A percentile compares a stretch with the other conserved stretches of the same genome.
phyloP scores from a whole-genome alignment of 2,888 invertebrate species.

The Microchrysa polita region DNA sequence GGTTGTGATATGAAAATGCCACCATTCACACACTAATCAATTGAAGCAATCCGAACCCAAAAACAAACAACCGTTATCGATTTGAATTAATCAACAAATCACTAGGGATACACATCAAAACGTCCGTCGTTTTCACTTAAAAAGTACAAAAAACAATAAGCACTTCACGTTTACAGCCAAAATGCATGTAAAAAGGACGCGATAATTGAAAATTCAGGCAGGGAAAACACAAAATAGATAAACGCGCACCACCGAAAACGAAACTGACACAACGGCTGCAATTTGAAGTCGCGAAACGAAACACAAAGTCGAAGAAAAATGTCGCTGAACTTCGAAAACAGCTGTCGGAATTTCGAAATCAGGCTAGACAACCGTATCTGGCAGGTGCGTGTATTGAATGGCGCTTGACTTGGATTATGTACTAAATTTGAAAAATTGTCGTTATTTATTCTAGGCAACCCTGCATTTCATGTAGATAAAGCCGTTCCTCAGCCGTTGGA shows the following conservation, averaged over 20 bases:
- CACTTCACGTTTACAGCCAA: too few relatives aligned
- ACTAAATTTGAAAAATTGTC: background rate
- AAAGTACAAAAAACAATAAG: too few relatives aligned
- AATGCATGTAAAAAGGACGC: too few relatives aligned
- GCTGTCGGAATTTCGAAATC: constrained; percentile 22
- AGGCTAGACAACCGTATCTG: background rate
- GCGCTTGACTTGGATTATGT: background rate
- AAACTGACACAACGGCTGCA: background rate
- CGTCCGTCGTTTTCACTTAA: too few relatives aligned
- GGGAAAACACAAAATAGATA: background rate
- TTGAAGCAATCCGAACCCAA: background rate
- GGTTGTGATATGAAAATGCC: too few relatives aligned
- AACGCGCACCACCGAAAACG: too few relatives aligned
- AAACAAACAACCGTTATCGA: constrained; percentile 24
- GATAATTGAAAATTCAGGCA: background rate
- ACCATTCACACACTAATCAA: background rate
- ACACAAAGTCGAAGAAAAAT: constrained; percentile 13
- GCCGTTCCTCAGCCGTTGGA: too few relatives aligned
- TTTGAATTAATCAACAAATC: background rate
- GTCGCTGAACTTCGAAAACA: constrained; percentile 13
- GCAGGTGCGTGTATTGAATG: constrained; percentile 1
- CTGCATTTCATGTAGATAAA: too few relatives aligned
- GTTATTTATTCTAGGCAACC: too few relatives aligned
- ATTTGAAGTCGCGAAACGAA: background rate
- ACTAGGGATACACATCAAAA: too few relatives aligned